Evolutionary conservation across 2,113 vertebrate genomes (phyloP).

Genomic region (Centrocercus urophasianus): DNA sequence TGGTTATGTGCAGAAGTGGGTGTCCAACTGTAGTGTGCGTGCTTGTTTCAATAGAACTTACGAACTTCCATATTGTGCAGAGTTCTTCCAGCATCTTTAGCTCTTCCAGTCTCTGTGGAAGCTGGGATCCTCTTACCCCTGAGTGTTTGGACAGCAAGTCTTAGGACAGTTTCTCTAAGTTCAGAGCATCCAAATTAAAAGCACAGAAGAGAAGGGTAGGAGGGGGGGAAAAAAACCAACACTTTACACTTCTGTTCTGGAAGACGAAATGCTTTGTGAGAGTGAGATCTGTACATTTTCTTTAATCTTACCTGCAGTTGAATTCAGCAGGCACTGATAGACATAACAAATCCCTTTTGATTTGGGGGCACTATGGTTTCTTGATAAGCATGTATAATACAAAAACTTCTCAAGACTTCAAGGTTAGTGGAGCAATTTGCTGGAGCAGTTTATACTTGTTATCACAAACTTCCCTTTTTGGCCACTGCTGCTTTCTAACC

Average conservation of each 20-base stretch:
- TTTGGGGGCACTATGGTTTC: not conserved
- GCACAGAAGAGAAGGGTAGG: not conserved
- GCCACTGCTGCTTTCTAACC: conserved; percentile 40
- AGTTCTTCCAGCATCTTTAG: not conserved
- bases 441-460: conserved; percentile 17
- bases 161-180: not conserved
- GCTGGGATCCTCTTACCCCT: not conserved
- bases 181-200: not conserved
- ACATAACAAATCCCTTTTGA: not conserved
- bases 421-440: not conserved
- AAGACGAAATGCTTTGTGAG: not conserved
- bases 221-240: not conserved
- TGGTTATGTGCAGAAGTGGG: not conserved
- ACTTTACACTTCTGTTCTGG: not conserved
- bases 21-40: fast-evolving
- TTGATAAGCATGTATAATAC: not conserved
- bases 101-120: not conserved
- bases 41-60: not conserved
- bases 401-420: conserved; percentile 2
- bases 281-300: not conserved
- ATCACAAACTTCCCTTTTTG: not conserved
- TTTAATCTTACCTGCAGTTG: not conserved
- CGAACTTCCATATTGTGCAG: not conserved
- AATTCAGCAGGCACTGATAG: not conserved
- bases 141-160: not conserved